phyloP scores from a whole-genome alignment of 2,797 vertebrate genomes.

The Echiichthys vipera region DNA sequence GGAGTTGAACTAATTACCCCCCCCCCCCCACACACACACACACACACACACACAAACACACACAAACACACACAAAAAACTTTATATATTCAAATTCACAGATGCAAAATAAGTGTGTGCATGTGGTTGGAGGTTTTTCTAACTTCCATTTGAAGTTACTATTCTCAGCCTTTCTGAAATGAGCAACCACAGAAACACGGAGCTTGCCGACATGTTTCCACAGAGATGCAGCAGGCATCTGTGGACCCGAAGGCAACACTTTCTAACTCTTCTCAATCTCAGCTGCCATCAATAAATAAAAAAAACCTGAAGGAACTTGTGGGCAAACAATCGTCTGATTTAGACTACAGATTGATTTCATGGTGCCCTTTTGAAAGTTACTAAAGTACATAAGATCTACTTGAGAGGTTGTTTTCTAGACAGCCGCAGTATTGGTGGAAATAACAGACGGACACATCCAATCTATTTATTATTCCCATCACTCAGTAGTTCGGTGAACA shows the following conservation, averaged over 20 bases:
- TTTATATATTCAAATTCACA: background rate
- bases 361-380: background rate
- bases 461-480: constrained; percentile 34
- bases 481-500: constrained; percentile 14
- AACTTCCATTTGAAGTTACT: background rate
- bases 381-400: no score
- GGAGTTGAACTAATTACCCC: constrained; percentile 2
- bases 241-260: background rate
- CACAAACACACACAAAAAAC: no score
- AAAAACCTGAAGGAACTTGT: background rate
- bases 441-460: constrained; percentile 16
- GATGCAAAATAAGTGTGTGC: background rate
- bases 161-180: background rate
- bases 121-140: background rate
- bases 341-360: background rate
- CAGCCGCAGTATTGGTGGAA: background rate
- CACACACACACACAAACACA: no score
- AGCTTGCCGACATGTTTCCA: background rate
- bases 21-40: background rate
- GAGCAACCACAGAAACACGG: background rate
- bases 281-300: background rate
- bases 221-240: background rate
- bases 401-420: background rate
- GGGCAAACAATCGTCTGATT: background rate
- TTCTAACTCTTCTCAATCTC: background rate